These are phyloP conservation scores for Zelleria hepariella DNA, from an alignment of 2,888 invertebrate species.

Conservation along the genomic window DNA sequence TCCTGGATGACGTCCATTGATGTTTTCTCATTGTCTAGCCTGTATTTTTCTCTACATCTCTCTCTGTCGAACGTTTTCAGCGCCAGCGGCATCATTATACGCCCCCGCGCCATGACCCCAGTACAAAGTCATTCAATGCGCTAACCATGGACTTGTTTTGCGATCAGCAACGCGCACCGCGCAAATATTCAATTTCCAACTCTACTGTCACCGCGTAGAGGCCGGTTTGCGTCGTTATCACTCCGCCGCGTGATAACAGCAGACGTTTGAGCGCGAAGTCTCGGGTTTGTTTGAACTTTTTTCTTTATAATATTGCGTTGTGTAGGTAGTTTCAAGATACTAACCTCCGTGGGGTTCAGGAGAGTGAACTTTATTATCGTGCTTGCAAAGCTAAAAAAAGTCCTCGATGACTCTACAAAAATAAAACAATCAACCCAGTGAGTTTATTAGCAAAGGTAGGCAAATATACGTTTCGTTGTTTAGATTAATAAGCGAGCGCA, in stretches of 20 bases:
- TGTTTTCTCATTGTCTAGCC: background rate
- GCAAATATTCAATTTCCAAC: slow-evolving; percentile 28
- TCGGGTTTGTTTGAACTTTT: background rate
- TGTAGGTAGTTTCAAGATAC: background rate
- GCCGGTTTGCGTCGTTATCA: slow-evolving; percentile 54
- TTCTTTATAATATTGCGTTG: background rate
- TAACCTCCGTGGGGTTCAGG: background rate
- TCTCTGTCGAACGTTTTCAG: slow-evolving; percentile 2
- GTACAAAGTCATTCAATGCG: slow-evolving; percentile 36
- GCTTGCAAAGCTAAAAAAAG: background rate
- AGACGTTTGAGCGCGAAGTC: slow-evolving; percentile 3
- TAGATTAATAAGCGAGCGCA: background rate
- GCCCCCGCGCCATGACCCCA: slow-evolving; percentile 36
- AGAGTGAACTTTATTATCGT: slow-evolving; percentile 1
- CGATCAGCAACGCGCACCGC: slow-evolving; percentile 28
- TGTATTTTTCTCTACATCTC: background rate
- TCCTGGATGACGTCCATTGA: background rate
- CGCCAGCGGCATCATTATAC: background rate
- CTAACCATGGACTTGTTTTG: slow-evolving; percentile 55
- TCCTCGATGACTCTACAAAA: background rate
- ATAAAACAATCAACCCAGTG: background rate
- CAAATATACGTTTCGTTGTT: slow-evolving; percentile 4
- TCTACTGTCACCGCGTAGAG: slow-evolving; percentile 27
- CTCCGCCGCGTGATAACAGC: slow-evolving; percentile 8
- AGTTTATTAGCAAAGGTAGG: background rate